These are phyloP conservation scores for Streptopelia turtur DNA, from an alignment of 2,797 vertebrate genomes.

Conservation along the genomic window DNA sequence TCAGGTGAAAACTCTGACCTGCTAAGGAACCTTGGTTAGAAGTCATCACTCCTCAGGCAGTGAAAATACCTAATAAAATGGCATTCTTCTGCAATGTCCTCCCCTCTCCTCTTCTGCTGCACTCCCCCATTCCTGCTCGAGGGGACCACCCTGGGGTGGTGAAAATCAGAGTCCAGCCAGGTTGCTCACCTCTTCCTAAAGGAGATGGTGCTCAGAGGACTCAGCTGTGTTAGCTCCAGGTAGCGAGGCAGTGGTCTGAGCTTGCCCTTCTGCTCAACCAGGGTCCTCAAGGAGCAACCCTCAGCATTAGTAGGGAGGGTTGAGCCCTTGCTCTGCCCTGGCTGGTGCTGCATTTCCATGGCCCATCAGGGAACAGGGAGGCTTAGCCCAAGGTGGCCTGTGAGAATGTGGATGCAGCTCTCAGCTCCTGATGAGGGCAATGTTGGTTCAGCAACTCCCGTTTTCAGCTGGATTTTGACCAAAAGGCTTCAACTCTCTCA, in stretches of 20 bases:
- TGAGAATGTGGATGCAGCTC: not conserved
- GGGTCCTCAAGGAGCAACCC: rapidly evolving
- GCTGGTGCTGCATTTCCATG: not conserved
- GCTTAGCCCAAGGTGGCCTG: not conserved
- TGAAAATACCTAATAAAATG: not conserved
- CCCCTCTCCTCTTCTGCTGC: not conserved
- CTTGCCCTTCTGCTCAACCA: not conserved
- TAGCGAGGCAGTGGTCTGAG: not conserved
- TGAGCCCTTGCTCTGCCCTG: not conserved
- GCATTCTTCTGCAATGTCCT: rapidly evolving
- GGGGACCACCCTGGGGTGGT: not conserved
- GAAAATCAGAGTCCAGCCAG: not conserved
- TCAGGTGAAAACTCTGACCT: not conserved
- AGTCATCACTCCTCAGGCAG: rapidly evolving
- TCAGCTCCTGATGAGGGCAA: not conserved
- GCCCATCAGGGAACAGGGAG: rapidly evolving
- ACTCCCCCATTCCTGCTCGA: not conserved
- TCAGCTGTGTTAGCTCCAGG: not conserved
- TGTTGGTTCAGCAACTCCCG: not conserved
- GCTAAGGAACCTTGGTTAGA: not conserved
- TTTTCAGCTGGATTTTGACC: not conserved
- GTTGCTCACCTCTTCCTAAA: not conserved
- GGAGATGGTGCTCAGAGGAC: not conserved
- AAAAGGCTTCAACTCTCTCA: not conserved
- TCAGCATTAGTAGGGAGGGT: rapidly evolving